A percentile compares a stretch with the other conserved stretches of the same genome.
phyloP scores from a whole-genome alignment of 2,113 vertebrate species.

The Elachura formosa region DNA sequence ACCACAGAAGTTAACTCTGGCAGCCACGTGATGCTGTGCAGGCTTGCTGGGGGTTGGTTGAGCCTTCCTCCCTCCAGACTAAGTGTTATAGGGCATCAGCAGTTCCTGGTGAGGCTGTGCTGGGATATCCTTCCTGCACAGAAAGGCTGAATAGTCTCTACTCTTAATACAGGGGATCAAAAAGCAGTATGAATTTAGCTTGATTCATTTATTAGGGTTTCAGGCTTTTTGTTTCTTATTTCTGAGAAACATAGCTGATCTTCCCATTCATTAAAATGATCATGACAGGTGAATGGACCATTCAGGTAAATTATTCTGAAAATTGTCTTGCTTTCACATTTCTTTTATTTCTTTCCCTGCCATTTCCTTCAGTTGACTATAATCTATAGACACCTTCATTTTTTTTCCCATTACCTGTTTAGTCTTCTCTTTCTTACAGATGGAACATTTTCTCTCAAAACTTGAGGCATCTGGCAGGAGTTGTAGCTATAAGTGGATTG shows the following conservation, averaged over 20 bases:
- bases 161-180: background rate
- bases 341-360: background rate
- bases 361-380: background rate
- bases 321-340: background rate
- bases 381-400: background rate
- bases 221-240: background rate
- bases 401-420: background rate
- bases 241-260: background rate
- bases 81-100: background rate
- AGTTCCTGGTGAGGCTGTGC: background rate
- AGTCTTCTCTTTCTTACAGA: background rate
- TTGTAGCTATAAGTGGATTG: background rate
- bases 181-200: background rate
- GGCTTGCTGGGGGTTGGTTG: background rate
- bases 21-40: accelerated
- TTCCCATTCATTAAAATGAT: background rate
- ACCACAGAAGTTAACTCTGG: background rate
- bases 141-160: background rate
- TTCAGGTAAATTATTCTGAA: background rate
- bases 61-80: background rate
- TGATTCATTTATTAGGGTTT: background rate
- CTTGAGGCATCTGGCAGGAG: background rate
- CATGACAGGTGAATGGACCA: background rate
- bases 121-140: background rate
- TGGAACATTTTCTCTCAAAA: background rate